These are phyloP conservation scores for Rhopalosiphum padi DNA, from an alignment of 1,140 invertebrate genomes.

Conservation along the genomic window DNA sequence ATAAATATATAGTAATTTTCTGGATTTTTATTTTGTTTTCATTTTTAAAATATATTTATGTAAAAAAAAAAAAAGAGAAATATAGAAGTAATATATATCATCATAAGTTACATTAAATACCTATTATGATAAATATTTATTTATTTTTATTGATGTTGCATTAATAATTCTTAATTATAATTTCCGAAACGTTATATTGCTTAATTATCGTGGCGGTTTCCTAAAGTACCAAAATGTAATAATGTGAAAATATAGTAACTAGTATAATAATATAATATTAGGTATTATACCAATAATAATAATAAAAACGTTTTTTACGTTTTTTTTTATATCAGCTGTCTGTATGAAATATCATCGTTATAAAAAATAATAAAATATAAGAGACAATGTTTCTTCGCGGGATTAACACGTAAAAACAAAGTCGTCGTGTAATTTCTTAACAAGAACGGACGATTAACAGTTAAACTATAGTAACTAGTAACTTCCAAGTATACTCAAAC, in stretches of 20 bases:
- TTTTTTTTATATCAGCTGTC: background rate
- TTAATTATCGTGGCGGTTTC: background rate
- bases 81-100: background rate
- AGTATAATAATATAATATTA: background rate
- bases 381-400: background rate
- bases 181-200: background rate
- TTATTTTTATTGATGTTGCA: conserved; percentile 14
- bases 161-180: background rate
- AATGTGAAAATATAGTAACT: background rate
- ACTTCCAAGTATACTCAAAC: conserved; percentile 10
- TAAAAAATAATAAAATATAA: background rate
- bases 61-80: background rate
- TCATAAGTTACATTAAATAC: background rate
- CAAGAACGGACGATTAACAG: conserved; percentile 4
- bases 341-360: background rate
- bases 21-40: background rate
- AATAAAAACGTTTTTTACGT: background rate
- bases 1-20: background rate
- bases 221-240: conserved; percentile 7
- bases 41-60: background rate
- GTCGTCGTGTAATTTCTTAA: background rate
- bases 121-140: conserved; percentile 7
- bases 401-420: conserved; percentile 7
- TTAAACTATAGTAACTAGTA: background rate
- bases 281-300: conserved; percentile 2